Percentiles rank a stretch among this genome's conserved stretches.
phyloP scores from a whole-genome alignment of 1,140 invertebrate species.

The Andricus grossulariae region DNA sequence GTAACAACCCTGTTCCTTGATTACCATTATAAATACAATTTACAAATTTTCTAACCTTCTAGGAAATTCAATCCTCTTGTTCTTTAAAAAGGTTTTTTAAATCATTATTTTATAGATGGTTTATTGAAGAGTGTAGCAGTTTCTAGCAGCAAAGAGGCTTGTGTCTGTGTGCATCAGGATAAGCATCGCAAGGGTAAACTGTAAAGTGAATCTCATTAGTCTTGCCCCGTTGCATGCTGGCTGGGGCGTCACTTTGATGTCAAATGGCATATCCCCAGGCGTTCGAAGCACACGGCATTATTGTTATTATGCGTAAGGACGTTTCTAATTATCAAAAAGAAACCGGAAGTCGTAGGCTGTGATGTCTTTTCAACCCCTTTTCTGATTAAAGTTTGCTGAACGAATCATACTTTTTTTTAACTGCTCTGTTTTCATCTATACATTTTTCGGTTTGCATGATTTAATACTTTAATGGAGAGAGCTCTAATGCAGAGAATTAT shows the following conservation, averaged over 20 bases:
- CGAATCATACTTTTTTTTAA: neutral
- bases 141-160: conserved; percentile 56
- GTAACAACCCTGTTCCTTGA: too few relatives aligned
- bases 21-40: too few relatives aligned
- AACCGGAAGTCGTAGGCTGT: conserved; percentile 56
- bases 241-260: conserved; percentile 73
- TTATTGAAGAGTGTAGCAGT: conserved; percentile 48
- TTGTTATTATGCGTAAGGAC: conserved; percentile 60
- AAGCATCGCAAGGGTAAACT: conserved; percentile 61
- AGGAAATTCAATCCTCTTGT: too few relatives aligned
- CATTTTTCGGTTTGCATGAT: too few relatives aligned
- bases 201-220: conserved; percentile 76
- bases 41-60: too few relatives aligned
- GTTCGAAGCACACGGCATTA: conserved; percentile 59
- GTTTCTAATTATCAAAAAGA: conserved; percentile 60
- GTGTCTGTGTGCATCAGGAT: conserved; percentile 55
- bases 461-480: too few relatives aligned
- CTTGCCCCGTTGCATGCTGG: conserved; percentile 66
- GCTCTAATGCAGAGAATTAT: too few relatives aligned
- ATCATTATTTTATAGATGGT: too few relatives aligned
- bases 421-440: too few relatives aligned
- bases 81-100: too few relatives aligned
- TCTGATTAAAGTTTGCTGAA: conserved; percentile 45
- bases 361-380: conserved; percentile 50
- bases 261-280: conserved; percentile 69